Evolutionary conservation across 2,797 vertebrate genomes (phyloP), one percentile per base, ranked within the genome.

Genomic region (Lepilemur septentrionalis): DNA sequence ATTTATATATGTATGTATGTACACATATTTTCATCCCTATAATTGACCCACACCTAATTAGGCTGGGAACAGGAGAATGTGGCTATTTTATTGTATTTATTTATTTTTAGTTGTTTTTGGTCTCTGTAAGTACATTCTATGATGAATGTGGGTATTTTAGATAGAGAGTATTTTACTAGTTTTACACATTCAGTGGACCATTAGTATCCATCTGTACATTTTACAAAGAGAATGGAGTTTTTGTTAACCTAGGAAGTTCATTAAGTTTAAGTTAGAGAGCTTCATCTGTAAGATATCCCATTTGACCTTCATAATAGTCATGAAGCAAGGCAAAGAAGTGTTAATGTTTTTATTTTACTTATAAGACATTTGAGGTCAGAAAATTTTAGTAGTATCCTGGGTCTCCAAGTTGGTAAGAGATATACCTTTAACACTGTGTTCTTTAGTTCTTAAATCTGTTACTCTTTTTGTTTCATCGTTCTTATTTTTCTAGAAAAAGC

Each of bases 311-410:
- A 18, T 87, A 89, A 75, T 32, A 83, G 18, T 59, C 48, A n/a
- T 87, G 9, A 82, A 80, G 4, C 2, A 76, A 57, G 15, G 41
- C 25, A 84, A 48, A 78, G 12, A 75, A 84, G 2, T 91, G 9
- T 38, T 82, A 89, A 75, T 85, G 41, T 95, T 93, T 88, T 93
- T 59, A 48, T 94, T 93, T 87, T 96, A 85, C 32, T 70, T 70
- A 72, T 52, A 94, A 76, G 38, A 72, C 46, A 72, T 76, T 11
- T 72, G 72, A 93, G 30, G 28, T 50, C 55, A 94, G 65, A 91
- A 52, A 94, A 84, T 95, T 84, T 84, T 75, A 93, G 65, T 69
- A 9, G 4, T 57, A 70, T 72, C 38, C n/a, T 92, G 80, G 28
- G 4, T 88, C 30, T 93, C 32, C 73, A 65, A 67, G 46, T 89